Base-by-base conservation (phyloP, 2,113 vertebrate genomes). In the Leucopsar rothschildi region DNA sequence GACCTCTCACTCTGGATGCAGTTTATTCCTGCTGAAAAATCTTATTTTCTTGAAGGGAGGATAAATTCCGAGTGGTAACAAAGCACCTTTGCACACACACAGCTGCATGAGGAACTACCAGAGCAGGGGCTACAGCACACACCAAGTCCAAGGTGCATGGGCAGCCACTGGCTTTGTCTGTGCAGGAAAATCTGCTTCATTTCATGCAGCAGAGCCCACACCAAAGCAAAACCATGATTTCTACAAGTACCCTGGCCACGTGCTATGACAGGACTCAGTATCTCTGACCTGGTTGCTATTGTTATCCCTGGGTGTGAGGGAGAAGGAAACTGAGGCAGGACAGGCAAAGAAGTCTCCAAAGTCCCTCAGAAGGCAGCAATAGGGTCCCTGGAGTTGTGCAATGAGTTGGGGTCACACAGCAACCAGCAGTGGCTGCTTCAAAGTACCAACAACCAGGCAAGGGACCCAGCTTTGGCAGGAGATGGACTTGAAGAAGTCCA, bases 201-300 rank as follows among this genome's bases (percentile, higher is more conserved):
- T 86, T 60, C 20, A 42, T 69, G 39, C 19, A 60, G 29, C 18
- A 92, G 27, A 71, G 11, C 35, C 52, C 22, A 76, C 9, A 31
- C 2, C 8, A 72, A 82, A 82, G 16, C 28, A 50, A 20, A 69
- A 15, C 44, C 28, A n/a, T 27, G n/a, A 27, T 65, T 73, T 39
- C 40, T 11, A 4, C 33, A n/a, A 24, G 5, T 31, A 29, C 11
- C 9, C 18, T 37, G 15, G 22, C 23, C 31, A 50, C 0, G 0
- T 17, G 6, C 57, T 29, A 11, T 35, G 31, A 11, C 55, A 49
- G 9, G 18, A 35, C 23, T n/a, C 21, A 13, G 5, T 13, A 37
- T 37, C 22, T 70, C 77, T 24, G 12, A 5, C 3, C 23, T 42
- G 16, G 24, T 31, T 44, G 52, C 11, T 88, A 2, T 42, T 52